phyloP scores from a whole-genome alignment of 2,888 invertebrate genomes.

The Rotaria macrura region DNA sequence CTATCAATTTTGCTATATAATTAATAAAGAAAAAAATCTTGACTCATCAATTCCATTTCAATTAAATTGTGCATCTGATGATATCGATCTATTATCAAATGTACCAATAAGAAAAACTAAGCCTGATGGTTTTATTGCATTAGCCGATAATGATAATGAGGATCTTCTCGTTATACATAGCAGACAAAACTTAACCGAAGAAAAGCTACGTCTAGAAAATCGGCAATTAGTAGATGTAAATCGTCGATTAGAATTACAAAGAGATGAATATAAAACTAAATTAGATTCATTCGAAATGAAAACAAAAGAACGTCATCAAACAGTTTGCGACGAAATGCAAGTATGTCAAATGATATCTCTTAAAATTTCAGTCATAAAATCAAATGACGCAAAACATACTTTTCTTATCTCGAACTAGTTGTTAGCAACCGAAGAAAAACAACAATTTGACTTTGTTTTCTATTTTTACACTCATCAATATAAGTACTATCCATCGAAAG shows the following conservation, averaged over 20 bases:
- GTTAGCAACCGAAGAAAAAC: too few species aligned
- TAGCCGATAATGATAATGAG: not conserved
- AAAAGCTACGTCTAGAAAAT: not conserved
- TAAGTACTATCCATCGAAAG: too few species aligned
- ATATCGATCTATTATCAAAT: not conserved
- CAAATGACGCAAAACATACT: too few species aligned
- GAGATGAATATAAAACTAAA: not conserved
- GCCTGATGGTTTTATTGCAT: not conserved
- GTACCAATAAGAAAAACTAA: not conserved
- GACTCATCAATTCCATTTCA: constrained; percentile 13
- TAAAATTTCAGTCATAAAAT: too few species aligned
- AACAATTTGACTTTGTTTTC: too few species aligned
- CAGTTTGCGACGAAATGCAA: not conserved
- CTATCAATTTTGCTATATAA: constrained; percentile 14
- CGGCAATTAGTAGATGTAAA: not conserved
- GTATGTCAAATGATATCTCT: not conserved
- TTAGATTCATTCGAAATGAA: not conserved
- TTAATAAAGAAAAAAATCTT: not conserved
- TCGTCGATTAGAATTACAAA: not conserved
- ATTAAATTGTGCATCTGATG: constrained; percentile 6
- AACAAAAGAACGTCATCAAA: not conserved
- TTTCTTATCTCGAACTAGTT: too few species aligned
- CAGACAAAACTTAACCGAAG: not conserved
- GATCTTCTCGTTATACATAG: not conserved
- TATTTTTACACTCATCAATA: too few species aligned